Percentiles rank a stretch among this genome's conserved stretches.
phyloP scores from a whole-genome alignment of 2,113 vertebrate genomes.

The Pandion haliaetus region DNA sequence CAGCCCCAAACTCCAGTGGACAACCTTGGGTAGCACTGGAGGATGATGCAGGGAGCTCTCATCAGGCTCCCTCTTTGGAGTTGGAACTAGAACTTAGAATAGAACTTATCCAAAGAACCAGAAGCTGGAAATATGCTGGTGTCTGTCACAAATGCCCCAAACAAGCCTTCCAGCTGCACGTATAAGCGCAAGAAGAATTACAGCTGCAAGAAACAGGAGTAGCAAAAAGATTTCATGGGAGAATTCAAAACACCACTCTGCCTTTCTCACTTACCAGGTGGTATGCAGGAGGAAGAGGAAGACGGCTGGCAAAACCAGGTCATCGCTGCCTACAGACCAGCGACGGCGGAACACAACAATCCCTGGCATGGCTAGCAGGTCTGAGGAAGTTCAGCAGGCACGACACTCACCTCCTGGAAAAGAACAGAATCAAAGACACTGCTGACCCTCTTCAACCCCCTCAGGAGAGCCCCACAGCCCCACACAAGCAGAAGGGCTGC shows the following conservation, averaged over 20 bases:
- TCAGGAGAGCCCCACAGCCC: background rate
- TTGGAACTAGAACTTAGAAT: background rate
- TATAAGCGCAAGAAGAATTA: background rate
- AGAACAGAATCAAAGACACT: background rate
- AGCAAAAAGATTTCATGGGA: background rate
- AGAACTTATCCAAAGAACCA: background rate
- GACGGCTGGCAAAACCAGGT: conserved; percentile 97
- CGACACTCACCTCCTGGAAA: conserved; percentile 68
- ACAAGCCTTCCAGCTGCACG: background rate
- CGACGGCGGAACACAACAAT: conserved; percentile 99
- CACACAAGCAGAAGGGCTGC: background rate
- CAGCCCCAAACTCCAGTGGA: background rate
- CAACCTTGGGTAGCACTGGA: background rate
- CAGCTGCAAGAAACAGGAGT: background rate
- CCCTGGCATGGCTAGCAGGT: conserved; percentile 87
- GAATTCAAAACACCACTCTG: background rate
- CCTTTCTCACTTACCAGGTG: conserved; percentile 84
- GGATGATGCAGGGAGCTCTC: background rate
- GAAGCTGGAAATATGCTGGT: background rate
- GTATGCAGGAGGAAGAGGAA: conserved; percentile 98
- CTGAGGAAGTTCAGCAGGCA: conserved; percentile 64
- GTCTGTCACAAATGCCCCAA: background rate
- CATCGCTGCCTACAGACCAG: conserved; percentile 99
- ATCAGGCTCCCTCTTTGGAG: background rate
- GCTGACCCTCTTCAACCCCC: background rate